These are phyloP conservation scores for Drosophila sucinea DNA, from an alignment of 1,140 invertebrate species.

Conservation along the genomic window DNA sequence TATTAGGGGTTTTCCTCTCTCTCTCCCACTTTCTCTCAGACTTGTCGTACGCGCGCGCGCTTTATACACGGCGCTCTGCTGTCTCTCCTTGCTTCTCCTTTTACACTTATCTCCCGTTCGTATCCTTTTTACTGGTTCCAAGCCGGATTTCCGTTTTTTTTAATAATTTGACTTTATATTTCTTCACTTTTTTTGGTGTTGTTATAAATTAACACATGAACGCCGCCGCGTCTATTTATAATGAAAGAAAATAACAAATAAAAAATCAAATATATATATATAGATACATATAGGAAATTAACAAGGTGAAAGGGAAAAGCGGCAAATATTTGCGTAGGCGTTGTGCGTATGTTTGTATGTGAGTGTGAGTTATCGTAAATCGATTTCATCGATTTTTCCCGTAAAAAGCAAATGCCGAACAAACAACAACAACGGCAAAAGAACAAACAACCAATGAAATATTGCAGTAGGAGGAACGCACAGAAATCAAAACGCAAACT, in stretches of 20 bases:
- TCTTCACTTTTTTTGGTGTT: conserved; percentile 29
- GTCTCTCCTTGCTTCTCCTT: conserved; percentile 19
- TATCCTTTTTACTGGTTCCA: conserved; percentile 30
- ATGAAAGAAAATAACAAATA: conserved; percentile 3
- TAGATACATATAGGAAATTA: conserved; percentile 32
- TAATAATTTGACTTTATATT: conserved; percentile 5
- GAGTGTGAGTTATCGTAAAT: conserved; percentile 53
- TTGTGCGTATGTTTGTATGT: conserved; percentile 11
- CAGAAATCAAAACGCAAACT: conserved; percentile 2
- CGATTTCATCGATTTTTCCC: conserved; percentile 72
- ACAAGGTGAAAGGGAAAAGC: conserved; percentile 56
- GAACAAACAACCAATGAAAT: conserved; percentile 19
- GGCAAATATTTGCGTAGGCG: conserved; percentile 38
- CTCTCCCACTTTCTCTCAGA: conserved; percentile 24
- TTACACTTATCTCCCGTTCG: conserved; percentile 32
- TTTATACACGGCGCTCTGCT: conserved; percentile 60
- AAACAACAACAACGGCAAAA: neutral
- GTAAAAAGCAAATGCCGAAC: conserved; percentile 6
- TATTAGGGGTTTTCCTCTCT: conserved; percentile 7
- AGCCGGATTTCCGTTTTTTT: conserved; percentile 31
- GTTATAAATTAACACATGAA: conserved; percentile 14
- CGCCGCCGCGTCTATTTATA: conserved; percentile 29
- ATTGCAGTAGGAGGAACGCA: conserved; percentile 26
- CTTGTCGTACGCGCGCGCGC: conserved; percentile 57
- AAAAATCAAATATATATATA: neutral